Base-by-base conservation (phyloP, 2,888 invertebrate genomes). In the Tuberolachnus salignus region DNA sequence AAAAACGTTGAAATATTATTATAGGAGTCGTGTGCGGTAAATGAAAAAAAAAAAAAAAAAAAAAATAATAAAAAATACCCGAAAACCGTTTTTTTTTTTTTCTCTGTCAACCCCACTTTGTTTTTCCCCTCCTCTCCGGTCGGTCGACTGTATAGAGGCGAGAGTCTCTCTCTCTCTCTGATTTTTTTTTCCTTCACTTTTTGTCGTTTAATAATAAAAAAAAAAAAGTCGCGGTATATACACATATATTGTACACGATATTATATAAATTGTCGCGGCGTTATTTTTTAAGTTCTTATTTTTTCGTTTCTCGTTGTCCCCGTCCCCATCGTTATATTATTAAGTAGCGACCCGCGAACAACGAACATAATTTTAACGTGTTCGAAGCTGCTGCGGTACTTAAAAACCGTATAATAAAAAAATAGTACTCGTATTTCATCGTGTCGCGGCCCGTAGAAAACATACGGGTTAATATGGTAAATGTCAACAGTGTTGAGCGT, bases 271-370 rank as follows among this genome's bases (percentile, higher is more conserved):
- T n/a, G 34, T 6, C 6, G 34, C 16, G 16, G 23, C 46, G 16
- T 66, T 66, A 49, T 66, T 66, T 66, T 34, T 67, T 55, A 53
- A 55, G 14, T 42, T 55, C 55, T 51, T 51, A 21, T 51, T 13
- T 13, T 51, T 51, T 55, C 16, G 19, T 26, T 16, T 44, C 44
- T 44, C 16, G 10, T 44, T 9, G 26, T 34, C 13, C 26, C 26
- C n/a, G 8, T 1, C 42, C 55, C 55, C 42, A 34, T 34, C 3
- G 6, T 34, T 3, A 34, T 34, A 34, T 34, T 44, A 4, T 14
- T 21, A 55, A 53, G 70, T 44, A 70, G 42, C 70, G 55, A 14
- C 44, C 70, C 55, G 42, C 55, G 55, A 70, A 70, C 42, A 70
- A 34, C 3, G 34, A 70, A 70, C 70, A 55, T 70, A 42, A 55